Base-by-base conservation (phyloP, 2,797 vertebrate genomes). In the Manis pentadactyla region DNA sequence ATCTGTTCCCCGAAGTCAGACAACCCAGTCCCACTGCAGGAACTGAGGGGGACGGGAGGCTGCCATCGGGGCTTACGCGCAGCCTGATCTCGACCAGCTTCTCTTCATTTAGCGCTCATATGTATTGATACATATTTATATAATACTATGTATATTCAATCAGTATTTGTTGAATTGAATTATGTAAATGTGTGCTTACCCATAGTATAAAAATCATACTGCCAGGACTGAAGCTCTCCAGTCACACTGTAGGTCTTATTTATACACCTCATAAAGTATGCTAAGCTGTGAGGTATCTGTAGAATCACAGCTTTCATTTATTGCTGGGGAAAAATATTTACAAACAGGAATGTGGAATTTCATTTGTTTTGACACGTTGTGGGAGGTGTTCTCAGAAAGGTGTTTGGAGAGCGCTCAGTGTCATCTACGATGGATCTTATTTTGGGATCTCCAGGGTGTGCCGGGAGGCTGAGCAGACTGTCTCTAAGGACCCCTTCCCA, bases 1-100 rank as follows among this genome's bases (percentile, higher is more conserved):
- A 92, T 95, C 93, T 96, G 96, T 86, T 92, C 87, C 82, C 93
- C 37, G 39, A 95, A 97, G 73, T 89, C 78, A 78, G 61, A 82
- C 37, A 34, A 75, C 61, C 57, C 49, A n/a, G 34, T 15, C 59
- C 81, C 8, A 0, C 5, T 0, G 34, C 61, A 63, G 79, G 82
- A 84, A 51, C 57, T 8, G 39, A 78, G 57, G 53, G 74, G 46
- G 39, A 78, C 51, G 39, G 74, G 46, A 63, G 37, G 37, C 27
- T 1, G 2, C 51, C 0, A 0, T 27, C 0, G 8, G 74, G 51
- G 29, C 25, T 63, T 27, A 15, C 29, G 5, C 34, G 29, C 37
- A 2, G 12, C 14, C 75, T 31, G 81, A 31, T 15, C 59, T 79
- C 59, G 69, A 55, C 37, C 37, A 37, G 69, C 66, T 55, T 68